A percentile compares a stretch with the other conserved stretches of the same genome.
Conservation (phyloP, 2,888 invertebrate species). For the Ormyrus rosae region DNA sequence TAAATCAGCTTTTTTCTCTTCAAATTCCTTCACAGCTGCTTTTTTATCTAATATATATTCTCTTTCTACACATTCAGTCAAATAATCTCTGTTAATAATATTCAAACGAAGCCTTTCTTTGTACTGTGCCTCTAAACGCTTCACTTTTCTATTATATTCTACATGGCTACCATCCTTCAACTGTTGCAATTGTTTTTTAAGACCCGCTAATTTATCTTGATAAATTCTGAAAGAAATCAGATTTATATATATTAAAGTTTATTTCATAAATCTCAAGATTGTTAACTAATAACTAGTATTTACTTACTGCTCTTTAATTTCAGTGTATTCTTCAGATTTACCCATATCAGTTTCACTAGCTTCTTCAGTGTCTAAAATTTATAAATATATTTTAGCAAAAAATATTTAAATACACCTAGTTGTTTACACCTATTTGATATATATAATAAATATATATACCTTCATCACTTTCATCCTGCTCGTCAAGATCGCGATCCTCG, state of each 20-base stretch:
- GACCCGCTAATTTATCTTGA: conserved; percentile 91
- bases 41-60: conserved; percentile 93
- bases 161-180: conserved; percentile 90
- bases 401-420: background rate
- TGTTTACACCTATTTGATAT: background rate
- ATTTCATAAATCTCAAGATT: background rate
- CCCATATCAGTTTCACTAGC: conserved; percentile 96
- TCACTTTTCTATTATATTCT: conserved; percentile 89
- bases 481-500: conserved; percentile 82
- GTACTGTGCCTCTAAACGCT: conserved; percentile 88
- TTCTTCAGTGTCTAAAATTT: conserved; percentile 90
- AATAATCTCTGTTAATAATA: conserved; percentile 86
- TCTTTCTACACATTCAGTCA: conserved; percentile 90
- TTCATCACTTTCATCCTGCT: conserved; percentile 80
- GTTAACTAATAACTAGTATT: conserved; percentile 7
- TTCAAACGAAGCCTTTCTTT: conserved; percentile 87
- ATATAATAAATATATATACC: conserved; percentile 71
- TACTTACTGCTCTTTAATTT: conserved; percentile 91
- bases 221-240: conserved; percentile 81
- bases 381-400: conserved; percentile 34
- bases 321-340: conserved; percentile 87
- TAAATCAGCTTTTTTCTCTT: conserved; percentile 94
- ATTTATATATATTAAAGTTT: conserved; percentile 12
- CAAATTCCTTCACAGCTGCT: conserved; percentile 93
- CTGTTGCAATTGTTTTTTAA: conserved; percentile 93